phyloP scores from a whole-genome alignment of 2,797 vertebrate genomes.

The Epinephelus malabaricus region DNA sequence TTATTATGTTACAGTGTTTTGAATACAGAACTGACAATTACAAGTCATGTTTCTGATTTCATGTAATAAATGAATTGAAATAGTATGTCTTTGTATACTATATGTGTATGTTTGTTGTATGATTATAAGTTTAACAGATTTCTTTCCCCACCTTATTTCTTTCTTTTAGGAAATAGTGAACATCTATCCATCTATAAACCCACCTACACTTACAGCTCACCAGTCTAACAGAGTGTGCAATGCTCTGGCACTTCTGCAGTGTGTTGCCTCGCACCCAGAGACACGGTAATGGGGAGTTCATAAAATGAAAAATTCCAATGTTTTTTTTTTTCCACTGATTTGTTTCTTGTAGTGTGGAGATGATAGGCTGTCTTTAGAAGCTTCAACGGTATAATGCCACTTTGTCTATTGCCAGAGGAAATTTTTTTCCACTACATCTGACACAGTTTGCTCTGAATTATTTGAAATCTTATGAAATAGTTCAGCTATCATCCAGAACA shows the following conservation, averaged over 20 bases:
- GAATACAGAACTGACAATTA: too few species aligned
- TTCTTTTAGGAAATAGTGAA: conserved; percentile 95
- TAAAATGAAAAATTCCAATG: neutral
- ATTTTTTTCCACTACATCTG: neutral
- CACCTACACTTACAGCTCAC: conserved; percentile 97
- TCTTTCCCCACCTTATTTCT: neutral
- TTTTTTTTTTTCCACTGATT: neutral
- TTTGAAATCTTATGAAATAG: neutral
- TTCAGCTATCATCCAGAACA: neutral
- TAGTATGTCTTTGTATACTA: neutral
- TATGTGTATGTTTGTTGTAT: neutral
- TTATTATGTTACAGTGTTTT: too few species aligned
- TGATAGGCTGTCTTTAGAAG: neutral
- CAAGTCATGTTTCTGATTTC: too few species aligned
- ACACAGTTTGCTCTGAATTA: neutral
- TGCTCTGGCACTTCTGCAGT: conserved; percentile 95
- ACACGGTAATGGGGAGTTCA: conserved; percentile 87
- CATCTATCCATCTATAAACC: conserved; percentile 99
- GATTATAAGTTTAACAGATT: neutral
- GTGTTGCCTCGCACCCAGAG: conserved; percentile 98
- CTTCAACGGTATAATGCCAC: neutral
- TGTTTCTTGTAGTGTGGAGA: neutral
- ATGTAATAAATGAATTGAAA: too few species aligned
- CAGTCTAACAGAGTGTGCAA: conserved; percentile 99
- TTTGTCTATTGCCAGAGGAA: neutral